These are phyloP conservation scores for Platysternon megacephalum DNA, from an alignment of 2,113 vertebrate genomes.

Conservation along the genomic window DNA sequence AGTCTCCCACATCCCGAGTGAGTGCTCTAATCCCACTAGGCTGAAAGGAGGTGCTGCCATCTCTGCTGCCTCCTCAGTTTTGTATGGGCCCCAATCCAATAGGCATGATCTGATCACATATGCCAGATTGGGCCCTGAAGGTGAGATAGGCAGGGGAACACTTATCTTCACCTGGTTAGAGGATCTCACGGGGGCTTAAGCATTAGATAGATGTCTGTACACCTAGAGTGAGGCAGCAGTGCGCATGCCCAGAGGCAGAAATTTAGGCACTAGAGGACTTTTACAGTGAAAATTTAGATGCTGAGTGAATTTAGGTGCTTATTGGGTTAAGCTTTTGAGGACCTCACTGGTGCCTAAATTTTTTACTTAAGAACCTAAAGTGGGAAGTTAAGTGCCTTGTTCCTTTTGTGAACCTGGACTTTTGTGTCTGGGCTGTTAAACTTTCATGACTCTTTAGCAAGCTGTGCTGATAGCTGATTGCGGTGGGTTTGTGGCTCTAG, in stretches of 20 bases:
- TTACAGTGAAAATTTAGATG: neutral
- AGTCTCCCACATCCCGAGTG: neutral
- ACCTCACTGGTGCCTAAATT: neutral
- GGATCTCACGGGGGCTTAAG: neutral
- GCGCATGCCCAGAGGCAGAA: neutral
- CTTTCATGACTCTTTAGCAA: neutral
- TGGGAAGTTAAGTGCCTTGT: neutral
- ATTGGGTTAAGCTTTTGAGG: neutral
- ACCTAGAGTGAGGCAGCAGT: neutral
- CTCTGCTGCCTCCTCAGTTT: neutral
- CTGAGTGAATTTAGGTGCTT: neutral
- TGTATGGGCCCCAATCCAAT: neutral
- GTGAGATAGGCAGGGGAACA: neutral
- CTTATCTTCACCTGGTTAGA: neutral
- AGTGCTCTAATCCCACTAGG: neutral
- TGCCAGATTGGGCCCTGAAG: neutral
- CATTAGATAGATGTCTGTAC: neutral
- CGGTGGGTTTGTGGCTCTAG: neutral
- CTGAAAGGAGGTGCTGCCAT: neutral
- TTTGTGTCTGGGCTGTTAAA: neutral
- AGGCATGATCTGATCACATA: neutral
- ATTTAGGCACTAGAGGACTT: neutral
- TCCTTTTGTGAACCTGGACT: neutral
- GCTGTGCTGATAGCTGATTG: neutral
- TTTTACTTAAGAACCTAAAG: neutral